Conservation (phyloP, 1,140 invertebrate genomes). For the Atopsyche davidsoni region DNA sequence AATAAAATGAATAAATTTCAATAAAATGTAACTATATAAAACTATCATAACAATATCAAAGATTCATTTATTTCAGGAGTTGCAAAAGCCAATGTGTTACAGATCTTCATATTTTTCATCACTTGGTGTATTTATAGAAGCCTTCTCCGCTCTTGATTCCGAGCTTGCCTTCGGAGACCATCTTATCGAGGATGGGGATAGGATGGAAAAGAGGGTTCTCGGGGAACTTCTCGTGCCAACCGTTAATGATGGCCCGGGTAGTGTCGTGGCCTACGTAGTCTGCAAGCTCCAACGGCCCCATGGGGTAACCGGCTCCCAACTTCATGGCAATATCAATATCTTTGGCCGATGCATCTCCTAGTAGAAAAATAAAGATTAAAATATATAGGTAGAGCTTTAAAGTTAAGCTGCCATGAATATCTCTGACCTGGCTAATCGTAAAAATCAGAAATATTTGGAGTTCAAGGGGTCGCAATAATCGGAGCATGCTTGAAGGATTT, state of each 20-base stretch:
- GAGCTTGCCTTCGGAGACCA: conserved; percentile 75
- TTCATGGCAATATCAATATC: conserved; percentile 79
- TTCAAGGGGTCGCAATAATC: no score
- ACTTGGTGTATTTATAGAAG: conserved; percentile 81
- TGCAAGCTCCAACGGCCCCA: conserved; percentile 71
- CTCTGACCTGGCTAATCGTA: no score
- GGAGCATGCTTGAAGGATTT: no score
- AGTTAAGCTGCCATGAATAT: no score
- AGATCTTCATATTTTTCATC: no score
- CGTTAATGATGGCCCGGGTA: conserved; percentile 53
- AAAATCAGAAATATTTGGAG: no score
- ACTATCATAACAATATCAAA: no score
- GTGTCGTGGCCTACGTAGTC: conserved; percentile 74
- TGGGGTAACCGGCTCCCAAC: conserved; percentile 71
- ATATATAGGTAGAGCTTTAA: no score
- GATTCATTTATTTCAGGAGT: no score
- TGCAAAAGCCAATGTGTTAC: no score
- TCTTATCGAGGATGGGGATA: conserved; percentile 58
- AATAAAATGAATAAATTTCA: no score
- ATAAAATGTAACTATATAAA: no score
- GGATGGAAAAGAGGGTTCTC: conserved; percentile 70
- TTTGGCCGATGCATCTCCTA: conserved; percentile 57
- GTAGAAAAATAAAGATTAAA: conserved; percentile 15
- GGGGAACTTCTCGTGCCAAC: conserved; percentile 75
- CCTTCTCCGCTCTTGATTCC: conserved; percentile 83